Conservation (phyloP, 2,113 vertebrate species). For the Probosciger aterrimus region DNA sequence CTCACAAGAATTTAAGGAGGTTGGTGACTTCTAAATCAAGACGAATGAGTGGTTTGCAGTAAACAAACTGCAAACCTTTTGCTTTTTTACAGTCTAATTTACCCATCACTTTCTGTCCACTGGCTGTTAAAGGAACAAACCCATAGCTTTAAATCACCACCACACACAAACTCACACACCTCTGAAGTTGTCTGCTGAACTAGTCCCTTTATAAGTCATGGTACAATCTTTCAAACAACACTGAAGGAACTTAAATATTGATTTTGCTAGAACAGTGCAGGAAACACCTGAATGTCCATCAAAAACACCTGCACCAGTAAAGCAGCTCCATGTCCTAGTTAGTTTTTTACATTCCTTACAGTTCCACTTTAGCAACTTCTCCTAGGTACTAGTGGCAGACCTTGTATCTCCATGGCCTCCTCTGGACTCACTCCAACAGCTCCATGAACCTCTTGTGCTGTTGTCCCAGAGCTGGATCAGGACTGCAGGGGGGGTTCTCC, state of each 20-base stretch:
- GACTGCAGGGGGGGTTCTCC: not conserved
- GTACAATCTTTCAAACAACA: not conserved
- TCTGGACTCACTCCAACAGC: not conserved
- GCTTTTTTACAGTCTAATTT: not conserved
- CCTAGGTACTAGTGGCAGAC: not conserved
- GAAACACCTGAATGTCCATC: not conserved
- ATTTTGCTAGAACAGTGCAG: not conserved
- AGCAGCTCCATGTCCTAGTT: not conserved
- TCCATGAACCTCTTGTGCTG: not conserved
- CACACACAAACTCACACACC: not conserved
- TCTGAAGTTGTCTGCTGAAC: not conserved
- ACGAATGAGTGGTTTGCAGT: not conserved
- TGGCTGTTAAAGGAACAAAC: not conserved
- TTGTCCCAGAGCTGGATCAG: not conserved
- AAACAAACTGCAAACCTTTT: not conserved
- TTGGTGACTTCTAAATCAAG: not conserved
- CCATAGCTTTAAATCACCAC: not conserved
- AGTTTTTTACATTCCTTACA: not conserved
- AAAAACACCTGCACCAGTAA: not conserved
- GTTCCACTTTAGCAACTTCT: not conserved
- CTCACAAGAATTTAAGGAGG: not conserved
- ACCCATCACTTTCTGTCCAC: not conserved
- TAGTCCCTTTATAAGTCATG: not conserved
- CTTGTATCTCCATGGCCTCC: not conserved
- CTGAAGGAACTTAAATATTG: not conserved